A percentile compares a stretch with the other conserved stretches of the same genome.
These are phyloP conservation scores for Gasterosteus aculeatus DNA, from an alignment of 2,113 vertebrate genomes.

Conservation along the genomic window DNA sequence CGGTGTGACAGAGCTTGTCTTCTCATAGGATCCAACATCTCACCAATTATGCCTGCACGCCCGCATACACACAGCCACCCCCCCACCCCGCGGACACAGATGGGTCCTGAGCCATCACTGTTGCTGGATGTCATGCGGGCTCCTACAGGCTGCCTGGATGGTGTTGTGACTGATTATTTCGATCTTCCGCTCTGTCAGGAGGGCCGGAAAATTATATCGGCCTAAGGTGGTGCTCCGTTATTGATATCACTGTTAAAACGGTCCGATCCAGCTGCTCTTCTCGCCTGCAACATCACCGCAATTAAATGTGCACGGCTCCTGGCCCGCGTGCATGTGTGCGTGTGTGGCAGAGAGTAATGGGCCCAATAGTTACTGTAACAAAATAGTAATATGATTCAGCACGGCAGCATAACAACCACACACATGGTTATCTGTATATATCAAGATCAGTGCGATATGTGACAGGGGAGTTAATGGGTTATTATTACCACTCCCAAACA, in stretches of 20 bases:
- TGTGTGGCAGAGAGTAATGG: conserved; percentile 81
- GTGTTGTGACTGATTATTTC: conserved; percentile 79
- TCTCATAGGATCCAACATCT: conserved; percentile 46
- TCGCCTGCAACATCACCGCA: conserved; percentile 67
- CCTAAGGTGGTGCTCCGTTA: conserved; percentile 74
- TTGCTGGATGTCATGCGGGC: conserved; percentile 66
- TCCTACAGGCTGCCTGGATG: conserved; percentile 72
- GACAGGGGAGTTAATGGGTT: conserved; percentile 68
- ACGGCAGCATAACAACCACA: conserved; percentile 64
- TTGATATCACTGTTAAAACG: conserved; percentile 77
- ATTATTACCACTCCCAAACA: conserved; percentile 67
- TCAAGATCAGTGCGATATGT: conserved; percentile 40
- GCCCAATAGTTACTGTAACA: conserved; percentile 80
- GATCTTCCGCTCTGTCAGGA: conserved; percentile 77
- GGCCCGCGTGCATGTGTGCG: conserved; percentile 37
- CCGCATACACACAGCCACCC: conserved; percentile 35
- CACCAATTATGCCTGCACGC: conserved; percentile 56
- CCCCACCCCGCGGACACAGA: conserved; percentile 65
- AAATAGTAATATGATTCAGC: conserved; percentile 74
- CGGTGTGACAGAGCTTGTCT: conserved; percentile 29
- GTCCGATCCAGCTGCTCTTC: conserved; percentile 73
- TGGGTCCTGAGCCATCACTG: conserved; percentile 73
- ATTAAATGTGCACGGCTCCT: conserved; percentile 73
- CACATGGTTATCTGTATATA: conserved; percentile 16
- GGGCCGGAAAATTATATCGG: conserved; percentile 74